Percentiles rank a stretch among this genome's conserved stretches.
Conservation (phyloP, 2,113 vertebrate genomes). For the Zonotrichia leucophrys region DNA sequence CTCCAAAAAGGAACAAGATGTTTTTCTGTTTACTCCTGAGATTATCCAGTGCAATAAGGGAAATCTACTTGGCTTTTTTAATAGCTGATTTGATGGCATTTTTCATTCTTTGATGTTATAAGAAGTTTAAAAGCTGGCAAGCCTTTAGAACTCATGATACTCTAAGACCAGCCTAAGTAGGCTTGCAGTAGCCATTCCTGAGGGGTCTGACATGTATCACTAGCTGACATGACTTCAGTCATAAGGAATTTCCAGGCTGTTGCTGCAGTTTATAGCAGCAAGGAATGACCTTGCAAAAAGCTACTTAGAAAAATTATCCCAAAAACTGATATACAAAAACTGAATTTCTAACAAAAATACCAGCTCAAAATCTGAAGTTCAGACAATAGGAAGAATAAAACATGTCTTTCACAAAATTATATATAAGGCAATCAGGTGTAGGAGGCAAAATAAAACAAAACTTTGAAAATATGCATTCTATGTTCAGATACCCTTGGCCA, state of each 20-base stretch:
- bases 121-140: not conserved
- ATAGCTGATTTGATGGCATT: not conserved
- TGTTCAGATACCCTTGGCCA: not conserved
- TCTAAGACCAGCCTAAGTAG: not conserved
- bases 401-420: not conserved
- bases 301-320: not conserved
- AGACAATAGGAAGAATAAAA: not conserved
- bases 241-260: not conserved
- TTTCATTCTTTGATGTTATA: not conserved
- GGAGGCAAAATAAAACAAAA: not conserved
- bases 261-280: not conserved
- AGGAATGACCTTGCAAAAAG: not conserved
- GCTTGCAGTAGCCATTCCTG: not conserved
- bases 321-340: not conserved
- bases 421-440: not conserved
- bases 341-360: not conserved
- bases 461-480: not conserved
- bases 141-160: not conserved
- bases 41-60: not conserved
- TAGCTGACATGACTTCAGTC: not conserved
- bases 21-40: not conserved
- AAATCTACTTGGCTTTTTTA: not conserved
- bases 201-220: not conserved
- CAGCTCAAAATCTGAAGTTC: not conserved
- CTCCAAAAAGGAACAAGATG: not conserved